Evolutionary conservation across 1,140 invertebrate genomes (phyloP).

Genomic region (Wasmannia auropunctata): DNA sequence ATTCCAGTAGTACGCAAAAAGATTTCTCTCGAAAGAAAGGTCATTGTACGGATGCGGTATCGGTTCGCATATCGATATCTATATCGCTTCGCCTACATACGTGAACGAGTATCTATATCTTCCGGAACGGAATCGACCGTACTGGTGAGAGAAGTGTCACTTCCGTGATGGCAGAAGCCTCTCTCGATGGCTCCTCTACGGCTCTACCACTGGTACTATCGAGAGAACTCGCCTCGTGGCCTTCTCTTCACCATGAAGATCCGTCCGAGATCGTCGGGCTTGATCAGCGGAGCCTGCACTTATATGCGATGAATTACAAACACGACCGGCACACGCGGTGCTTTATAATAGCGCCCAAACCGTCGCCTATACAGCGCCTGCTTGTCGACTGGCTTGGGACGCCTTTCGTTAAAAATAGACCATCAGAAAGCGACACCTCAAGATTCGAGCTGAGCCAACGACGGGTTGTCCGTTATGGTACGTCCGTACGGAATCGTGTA

Average conservation of each 20-base stretch:
- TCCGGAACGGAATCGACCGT: neutral
- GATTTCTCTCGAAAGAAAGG: neutral
- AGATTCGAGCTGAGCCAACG: slow-evolving; percentile 56
- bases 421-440: slow-evolving; percentile 82
- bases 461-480: slow-evolving; percentile 21
- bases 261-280: neutral
- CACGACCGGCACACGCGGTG: slow-evolving; percentile 63
- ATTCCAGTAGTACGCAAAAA: neutral
- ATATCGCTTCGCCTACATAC: slow-evolving; percentile 56
- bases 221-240: neutral
- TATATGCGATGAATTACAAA: slow-evolving; percentile 76
- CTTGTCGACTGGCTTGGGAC: slow-evolving; percentile 76
- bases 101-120: slow-evolving; percentile 43
- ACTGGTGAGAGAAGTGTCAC: slow-evolving; percentile 24
- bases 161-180: neutral
- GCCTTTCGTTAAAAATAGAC: slow-evolving; percentile 81
- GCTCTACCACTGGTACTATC: neutral
- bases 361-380: slow-evolving; percentile 72
- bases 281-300: slow-evolving; percentile 44
- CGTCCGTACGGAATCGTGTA: slow-evolving; percentile 11
- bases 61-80: neutral
- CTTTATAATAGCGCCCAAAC: slow-evolving; percentile 79
- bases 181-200: neutral
- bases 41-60: neutral
- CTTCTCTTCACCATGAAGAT: slow-evolving; percentile 34